A percentile compares a stretch with the other conserved stretches of the same genome.
Evolutionary conservation across 2,113 vertebrate genomes (phyloP).

Genomic region (Heloderma charlesbogerti): DNA sequence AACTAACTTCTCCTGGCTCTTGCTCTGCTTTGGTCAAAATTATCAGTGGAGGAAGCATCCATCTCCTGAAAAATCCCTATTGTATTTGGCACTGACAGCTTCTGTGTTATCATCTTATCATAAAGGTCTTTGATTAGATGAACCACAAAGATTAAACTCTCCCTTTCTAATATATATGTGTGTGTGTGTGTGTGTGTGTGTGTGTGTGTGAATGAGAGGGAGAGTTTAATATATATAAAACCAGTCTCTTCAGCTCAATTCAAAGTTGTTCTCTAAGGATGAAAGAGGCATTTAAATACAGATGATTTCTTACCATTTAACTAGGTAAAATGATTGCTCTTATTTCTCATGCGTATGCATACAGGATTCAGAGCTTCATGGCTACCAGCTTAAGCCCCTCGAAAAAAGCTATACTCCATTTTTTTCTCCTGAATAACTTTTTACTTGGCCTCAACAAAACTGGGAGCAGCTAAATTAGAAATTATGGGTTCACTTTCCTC

Average conservation of each 20-base stretch:
- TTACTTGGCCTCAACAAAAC: slow-evolving; percentile 19
- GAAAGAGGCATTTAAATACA: slow-evolving; percentile 33
- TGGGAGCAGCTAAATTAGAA: slow-evolving; percentile 39
- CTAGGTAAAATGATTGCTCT: background rate
- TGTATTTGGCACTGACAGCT: background rate
- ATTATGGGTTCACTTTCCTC: slow-evolving; percentile 7
- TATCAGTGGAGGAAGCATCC: background rate
- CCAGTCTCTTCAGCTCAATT: background rate
- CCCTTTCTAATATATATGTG: background rate
- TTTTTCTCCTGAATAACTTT: background rate
- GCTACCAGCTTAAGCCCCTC: slow-evolving; percentile 20
- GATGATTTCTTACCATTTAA: background rate
- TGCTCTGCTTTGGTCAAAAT: slow-evolving; percentile 9
- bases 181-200: no score
- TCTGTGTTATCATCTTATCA: slow-evolving; percentile 19
- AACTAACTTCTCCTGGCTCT: slow-evolving; percentile 6
- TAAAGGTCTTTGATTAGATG: slow-evolving; percentile 3
- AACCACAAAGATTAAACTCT: background rate
- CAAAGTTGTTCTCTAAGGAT: background rate
- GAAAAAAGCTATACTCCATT: background rate
- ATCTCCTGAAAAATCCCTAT: background rate
- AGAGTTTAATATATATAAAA: background rate
- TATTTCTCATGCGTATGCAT: background rate
- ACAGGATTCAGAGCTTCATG: background rate
- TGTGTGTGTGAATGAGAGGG: background rate